phyloP scores from a whole-genome alignment of 2,797 vertebrate species.

The Philypnodon macrostomus region DNA sequence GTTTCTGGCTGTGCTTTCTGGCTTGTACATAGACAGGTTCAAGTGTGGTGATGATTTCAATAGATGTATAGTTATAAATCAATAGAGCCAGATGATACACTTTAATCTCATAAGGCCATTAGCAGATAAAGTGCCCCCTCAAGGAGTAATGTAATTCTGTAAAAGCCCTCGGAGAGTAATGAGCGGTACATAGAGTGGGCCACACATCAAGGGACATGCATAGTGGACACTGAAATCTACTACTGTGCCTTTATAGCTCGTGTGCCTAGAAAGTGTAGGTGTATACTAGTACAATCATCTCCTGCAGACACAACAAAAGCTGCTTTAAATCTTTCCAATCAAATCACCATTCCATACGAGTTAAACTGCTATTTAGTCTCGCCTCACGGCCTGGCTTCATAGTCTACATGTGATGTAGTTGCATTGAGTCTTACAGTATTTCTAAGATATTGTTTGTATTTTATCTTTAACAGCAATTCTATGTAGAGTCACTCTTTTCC shows the following conservation, averaged over 20 bases:
- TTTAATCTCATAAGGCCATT: constrained; percentile 58
- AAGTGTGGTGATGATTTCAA: constrained; percentile 38
- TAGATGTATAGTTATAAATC: constrained; percentile 53
- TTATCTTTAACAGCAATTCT: too few species aligned
- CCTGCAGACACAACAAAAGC: too few species aligned
- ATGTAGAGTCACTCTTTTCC: too few species aligned
- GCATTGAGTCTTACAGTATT: too few species aligned
- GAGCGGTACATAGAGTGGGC: constrained; percentile 15
- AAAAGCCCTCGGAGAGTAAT: constrained; percentile 56
- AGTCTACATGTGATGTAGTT: too few species aligned
- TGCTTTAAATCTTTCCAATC: too few species aligned
- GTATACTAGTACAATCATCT: too few species aligned
- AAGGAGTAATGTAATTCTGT: constrained; percentile 54
- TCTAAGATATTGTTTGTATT: too few species aligned
- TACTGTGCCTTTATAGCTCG: background rate
- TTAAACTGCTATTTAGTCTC: too few species aligned
- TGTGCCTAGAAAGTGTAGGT: too few species aligned
- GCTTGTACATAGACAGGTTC: constrained; percentile 1
- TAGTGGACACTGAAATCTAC: background rate
- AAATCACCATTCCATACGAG: too few species aligned
- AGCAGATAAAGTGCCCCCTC: constrained; percentile 52
- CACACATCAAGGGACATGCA: background rate
- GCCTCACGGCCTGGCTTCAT: too few species aligned
- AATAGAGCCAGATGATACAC: constrained; percentile 47
- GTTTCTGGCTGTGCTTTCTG: background rate